Evolutionary conservation across 1,140 invertebrate genomes (phyloP).

Genomic region (Drosophila bipectinata): DNA sequence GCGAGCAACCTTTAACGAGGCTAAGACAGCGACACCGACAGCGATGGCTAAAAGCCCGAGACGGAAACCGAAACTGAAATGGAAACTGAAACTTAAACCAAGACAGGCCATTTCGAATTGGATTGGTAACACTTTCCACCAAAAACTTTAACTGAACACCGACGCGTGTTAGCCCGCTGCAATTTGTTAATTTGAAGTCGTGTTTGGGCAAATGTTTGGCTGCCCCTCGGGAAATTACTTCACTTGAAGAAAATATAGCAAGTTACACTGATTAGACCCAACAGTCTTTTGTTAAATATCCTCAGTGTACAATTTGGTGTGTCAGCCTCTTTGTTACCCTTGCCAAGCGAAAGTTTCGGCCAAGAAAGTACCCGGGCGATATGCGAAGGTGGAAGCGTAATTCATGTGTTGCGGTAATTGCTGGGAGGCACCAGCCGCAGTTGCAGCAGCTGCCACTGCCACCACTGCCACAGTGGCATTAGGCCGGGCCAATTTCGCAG

Average conservation of each 20-base stretch:
- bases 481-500: slow-evolving; percentile 38
- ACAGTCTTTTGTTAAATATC: background rate
- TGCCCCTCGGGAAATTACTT: slow-evolving; percentile 17
- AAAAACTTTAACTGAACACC: slow-evolving; percentile 23
- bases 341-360: slow-evolving; percentile 53
- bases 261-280: background rate
- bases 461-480: slow-evolving; percentile 38
- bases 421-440: slow-evolving; percentile 21
- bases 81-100: background rate
- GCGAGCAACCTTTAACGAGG: slow-evolving; percentile 63
- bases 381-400: slow-evolving; percentile 53
- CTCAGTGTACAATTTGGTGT: background rate
- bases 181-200: slow-evolving; percentile 80
- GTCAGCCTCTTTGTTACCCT: slow-evolving; percentile 63
- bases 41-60: slow-evolving; percentile 5
- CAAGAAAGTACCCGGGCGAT: slow-evolving; percentile 21
- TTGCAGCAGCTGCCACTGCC: slow-evolving; percentile 15
- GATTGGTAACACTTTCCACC: slow-evolving; percentile 46
- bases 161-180: slow-evolving; percentile 72
- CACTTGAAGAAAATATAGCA: background rate
- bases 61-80: background rate
- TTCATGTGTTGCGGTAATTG: slow-evolving; percentile 77
- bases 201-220: slow-evolving; percentile 59
- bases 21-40: slow-evolving; percentile 30
- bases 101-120: slow-evolving; percentile 21